These are phyloP conservation scores for Zelostemma sp. DNA, from an alignment of 1,140 invertebrate species.

Conservation along the genomic window DNA sequence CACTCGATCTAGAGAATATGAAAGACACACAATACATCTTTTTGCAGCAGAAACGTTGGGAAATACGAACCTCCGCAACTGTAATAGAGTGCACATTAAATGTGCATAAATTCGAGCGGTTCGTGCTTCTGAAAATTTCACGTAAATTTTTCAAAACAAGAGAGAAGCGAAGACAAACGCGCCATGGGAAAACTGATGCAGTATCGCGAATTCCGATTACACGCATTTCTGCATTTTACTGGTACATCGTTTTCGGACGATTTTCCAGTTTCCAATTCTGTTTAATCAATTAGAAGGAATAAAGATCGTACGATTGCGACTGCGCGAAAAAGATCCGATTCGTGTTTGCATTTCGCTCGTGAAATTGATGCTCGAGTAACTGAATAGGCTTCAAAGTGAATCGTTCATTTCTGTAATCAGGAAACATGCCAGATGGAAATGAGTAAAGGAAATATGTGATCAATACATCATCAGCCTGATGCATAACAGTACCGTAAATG, in stretches of 20 bases:
- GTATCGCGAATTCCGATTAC: no score
- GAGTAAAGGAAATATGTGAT: conserved; percentile 32
- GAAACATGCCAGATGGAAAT: conserved; percentile 20
- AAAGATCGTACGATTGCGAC: neutral
- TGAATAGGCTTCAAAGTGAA: conserved; percentile 27
- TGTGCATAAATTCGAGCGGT: conserved; percentile 2
- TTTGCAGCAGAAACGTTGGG: conserved; percentile 2
- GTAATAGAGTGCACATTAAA: conserved; percentile 8
- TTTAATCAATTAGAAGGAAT: neutral
- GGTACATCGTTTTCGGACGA: no score
- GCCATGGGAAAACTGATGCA: no score
- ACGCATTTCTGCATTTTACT: no score
- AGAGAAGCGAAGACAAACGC: neutral
- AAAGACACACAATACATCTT: conserved; percentile 15
- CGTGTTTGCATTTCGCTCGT: neutral
- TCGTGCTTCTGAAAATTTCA: neutral
- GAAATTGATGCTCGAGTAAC: conserved; percentile 2
- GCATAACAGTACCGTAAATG: conserved; percentile 22
- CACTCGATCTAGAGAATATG: conserved; percentile 16
- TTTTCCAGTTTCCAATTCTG: no score
- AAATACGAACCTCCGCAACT: conserved; percentile 5
- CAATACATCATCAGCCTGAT: conserved; percentile 25
- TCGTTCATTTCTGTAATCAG: conserved; percentile 19
- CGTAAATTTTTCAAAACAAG: neutral
- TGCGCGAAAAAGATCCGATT: neutral